Evolutionary conservation across 2,113 vertebrate species (phyloP).

Genomic region (Catharus minimus): DNA sequence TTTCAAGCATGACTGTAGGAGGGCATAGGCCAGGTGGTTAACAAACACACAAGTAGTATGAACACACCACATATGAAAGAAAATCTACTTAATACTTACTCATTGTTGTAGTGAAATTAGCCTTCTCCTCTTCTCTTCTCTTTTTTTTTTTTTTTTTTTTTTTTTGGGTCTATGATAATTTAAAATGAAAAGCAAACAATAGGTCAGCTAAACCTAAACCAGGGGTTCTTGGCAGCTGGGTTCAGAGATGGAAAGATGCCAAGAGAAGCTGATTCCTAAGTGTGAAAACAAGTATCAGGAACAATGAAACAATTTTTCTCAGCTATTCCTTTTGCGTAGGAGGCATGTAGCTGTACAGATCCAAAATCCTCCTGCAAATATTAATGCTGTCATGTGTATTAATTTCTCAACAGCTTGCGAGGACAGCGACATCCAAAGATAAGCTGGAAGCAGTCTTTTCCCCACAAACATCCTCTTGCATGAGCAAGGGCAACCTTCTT

Average conservation of each 20-base stretch:
- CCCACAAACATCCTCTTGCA: not conserved
- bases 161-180: not conserved
- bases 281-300: conserved; percentile 2
- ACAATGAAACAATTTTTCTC: conserved; percentile 27
- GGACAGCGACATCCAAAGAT: not conserved
- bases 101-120: not conserved
- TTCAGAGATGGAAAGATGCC: conserved; percentile 5
- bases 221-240: not conserved
- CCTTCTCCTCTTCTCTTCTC: conserved; percentile 6
- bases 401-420: not conserved
- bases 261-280: not conserved
- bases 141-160: conserved; percentile 18
- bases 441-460: not conserved
- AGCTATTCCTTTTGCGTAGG: not conserved
- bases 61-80: not conserved
- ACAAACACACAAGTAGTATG: not conserved
- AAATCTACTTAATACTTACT: not conserved
- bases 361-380: not conserved
- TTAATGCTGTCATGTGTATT: not conserved
- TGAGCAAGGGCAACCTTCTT: not conserved
- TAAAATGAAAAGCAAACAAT: not conserved
- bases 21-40: not conserved
- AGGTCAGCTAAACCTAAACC: conserved; percentile 19
- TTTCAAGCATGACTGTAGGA: not conserved
- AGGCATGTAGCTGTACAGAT: not conserved